A percentile compares a stretch with the other conserved stretches of the same genome.
These are phyloP conservation scores for Ophion slaviceki DNA, from an alignment of 2,888 invertebrate species.

Conservation along the genomic window DNA sequence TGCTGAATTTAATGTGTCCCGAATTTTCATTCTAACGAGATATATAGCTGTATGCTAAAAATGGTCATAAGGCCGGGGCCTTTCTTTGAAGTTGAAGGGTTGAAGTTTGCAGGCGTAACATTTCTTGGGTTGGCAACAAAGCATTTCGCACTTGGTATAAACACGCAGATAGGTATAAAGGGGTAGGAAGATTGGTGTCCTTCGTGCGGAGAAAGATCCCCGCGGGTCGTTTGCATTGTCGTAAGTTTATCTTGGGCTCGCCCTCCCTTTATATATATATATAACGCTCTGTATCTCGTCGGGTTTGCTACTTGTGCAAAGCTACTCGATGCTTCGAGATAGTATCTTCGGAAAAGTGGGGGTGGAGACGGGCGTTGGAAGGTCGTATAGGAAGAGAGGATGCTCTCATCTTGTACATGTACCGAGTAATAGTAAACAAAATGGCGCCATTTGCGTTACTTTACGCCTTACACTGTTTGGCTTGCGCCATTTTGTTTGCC, in stretches of 20 bases:
- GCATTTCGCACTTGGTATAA: constrained; percentile 42
- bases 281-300: too few species aligned
- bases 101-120: constrained; percentile 27
- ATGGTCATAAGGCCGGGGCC: constrained; percentile 5
- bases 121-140: constrained; percentile 46
- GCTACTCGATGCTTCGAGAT: constrained; percentile 38
- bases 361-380: neutral
- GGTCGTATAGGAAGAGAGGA: neutral
- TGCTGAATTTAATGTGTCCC: neutral
- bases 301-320: constrained; percentile 42
- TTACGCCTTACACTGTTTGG: neutral
- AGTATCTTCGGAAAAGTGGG: neutral
- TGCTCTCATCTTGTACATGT: neutral
- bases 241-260: constrained; percentile 71
- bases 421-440: neutral
- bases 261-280: constrained; percentile 29
- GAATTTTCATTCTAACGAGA: neutral
- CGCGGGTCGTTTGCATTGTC: constrained; percentile 74
- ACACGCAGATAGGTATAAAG: neutral
- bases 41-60: neutral
- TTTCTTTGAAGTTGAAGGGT: neutral
- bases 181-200: constrained; percentile 17
- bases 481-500: constrained; percentile 16
- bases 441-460: neutral
- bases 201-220: constrained; percentile 20